These are phyloP conservation scores for Periophthalmus magnuspinnatus DNA, from an alignment of 2,797 vertebrate genomes.

Conservation along the genomic window DNA sequence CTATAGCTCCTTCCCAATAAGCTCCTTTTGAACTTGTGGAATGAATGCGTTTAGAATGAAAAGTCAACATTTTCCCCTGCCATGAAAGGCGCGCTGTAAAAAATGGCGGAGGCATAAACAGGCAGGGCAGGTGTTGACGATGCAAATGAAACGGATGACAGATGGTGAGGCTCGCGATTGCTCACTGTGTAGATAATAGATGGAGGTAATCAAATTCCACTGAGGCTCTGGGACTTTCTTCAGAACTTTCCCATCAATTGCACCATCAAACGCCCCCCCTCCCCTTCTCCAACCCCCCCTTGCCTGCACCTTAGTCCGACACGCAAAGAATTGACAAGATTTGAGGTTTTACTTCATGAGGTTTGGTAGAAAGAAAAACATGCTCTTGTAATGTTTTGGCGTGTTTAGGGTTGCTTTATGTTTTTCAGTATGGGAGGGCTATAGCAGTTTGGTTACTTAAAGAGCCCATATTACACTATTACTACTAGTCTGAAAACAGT, in stretches of 20 bases:
- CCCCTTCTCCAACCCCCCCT: no score
- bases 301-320: slow-evolving; percentile 35
- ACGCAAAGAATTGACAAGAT: slow-evolving; percentile 52
- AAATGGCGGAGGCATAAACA: slow-evolving; percentile 88
- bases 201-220: slow-evolving; percentile 99
- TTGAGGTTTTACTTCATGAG: slow-evolving; percentile 45
- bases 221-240: slow-evolving; percentile 97
- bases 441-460: not conserved
- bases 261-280: slow-evolving; percentile 74
- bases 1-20: slow-evolving; percentile 55
- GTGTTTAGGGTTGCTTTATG: not conserved
- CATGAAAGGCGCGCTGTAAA: slow-evolving; percentile 83
- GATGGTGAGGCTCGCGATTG: slow-evolving; percentile 96
- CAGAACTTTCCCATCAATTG: slow-evolving; percentile 90
- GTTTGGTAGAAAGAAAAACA: slow-evolving; percentile 25
- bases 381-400: slow-evolving; percentile 17
- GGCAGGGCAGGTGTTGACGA: slow-evolving; percentile 99
- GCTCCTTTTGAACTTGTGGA: slow-evolving; percentile 73
- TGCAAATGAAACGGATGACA: slow-evolving; percentile 99
- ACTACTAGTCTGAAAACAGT: no score
- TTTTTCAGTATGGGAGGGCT: not conserved
- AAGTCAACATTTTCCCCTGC: slow-evolving; percentile 70
- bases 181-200: slow-evolving; percentile 98
- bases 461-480: no score
- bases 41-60: slow-evolving; percentile 75